Evolutionary conservation across 2,113 vertebrate species (phyloP), one percentile per base, ranked within the genome.

Genomic region (Urocolius indicus): DNA sequence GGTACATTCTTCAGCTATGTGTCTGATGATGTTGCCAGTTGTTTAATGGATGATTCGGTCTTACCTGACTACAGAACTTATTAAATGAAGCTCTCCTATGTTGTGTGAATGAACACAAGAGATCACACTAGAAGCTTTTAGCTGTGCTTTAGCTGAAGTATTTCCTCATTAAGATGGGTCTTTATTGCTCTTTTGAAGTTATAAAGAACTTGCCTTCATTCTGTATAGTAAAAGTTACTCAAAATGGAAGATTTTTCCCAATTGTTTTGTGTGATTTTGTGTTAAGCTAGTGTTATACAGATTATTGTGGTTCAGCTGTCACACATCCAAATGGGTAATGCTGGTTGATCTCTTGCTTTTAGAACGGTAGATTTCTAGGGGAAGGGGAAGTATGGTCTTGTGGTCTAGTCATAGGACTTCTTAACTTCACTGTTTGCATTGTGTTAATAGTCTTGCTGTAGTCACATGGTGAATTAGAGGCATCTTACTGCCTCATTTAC

Each of bases 301-400:
- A 78, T 90, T 91, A 36, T 26, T 11, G 13, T 80, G 58, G 45
- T 94, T 94, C 61, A 88, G 16, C 46, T 11, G 87, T 83, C 78
- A 73, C 43, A 17, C 78, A 63, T 71, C 46, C 73, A 77, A 69
- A 79, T 57, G 79, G 90, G 46, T 93, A 80, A 90, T 67, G 38
- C 82, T 67, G 41, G 41, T 17, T 41, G 69, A 85, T 95, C 48
- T 86, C 52, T 94, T 90, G 51, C 94, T 96, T 93, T 93, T 87
- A 95, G 96, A 94, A 69, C 79, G 73, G 82, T 94, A 91, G 62
- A 88, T 96, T 95, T 93, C 77, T 94, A 88, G 75, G 59, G 43
- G 84, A 95, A 96, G 41, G 65, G 46, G 55, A 93, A 71, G 29
- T 38, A 27, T 5, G 18, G 34, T 71, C 43, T 90, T 77, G 36